Conservation (phyloP, 2,113 vertebrate genomes). For the Crotalus horridus region DNA sequence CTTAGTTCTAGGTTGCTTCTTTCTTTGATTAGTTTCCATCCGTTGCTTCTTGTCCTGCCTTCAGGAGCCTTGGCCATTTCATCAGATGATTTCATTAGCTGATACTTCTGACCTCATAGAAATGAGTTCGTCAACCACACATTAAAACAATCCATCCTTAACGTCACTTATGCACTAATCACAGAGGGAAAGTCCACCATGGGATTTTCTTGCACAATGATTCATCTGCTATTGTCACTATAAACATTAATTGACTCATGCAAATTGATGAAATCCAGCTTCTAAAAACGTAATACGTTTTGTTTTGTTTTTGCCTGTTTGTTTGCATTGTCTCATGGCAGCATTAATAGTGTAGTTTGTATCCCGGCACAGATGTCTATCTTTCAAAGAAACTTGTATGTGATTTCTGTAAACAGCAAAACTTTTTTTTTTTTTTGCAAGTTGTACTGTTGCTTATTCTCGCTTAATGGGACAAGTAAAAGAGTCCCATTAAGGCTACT, state of each 20-base stretch:
- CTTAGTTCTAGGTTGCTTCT: too few species aligned
- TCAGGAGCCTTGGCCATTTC: neutral
- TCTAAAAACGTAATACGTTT: neutral
- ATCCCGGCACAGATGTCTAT: neutral
- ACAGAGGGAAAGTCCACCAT: neutral
- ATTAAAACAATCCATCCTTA: neutral
- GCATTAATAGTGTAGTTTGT: neutral
- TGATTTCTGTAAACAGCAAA: neutral
- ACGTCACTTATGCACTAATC: neutral
- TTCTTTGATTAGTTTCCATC: too few species aligned
- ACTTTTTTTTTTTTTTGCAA: neutral
- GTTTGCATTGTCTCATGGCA: neutral
- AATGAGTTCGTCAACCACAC: too few species aligned
- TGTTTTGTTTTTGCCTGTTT: neutral
- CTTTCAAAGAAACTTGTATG: neutral
- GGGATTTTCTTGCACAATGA: neutral
- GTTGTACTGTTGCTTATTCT: neutral
- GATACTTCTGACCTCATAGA: neutral
- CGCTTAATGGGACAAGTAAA: neutral
- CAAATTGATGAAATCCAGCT: neutral
- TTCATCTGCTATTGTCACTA: neutral
- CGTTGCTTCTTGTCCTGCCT: too few species aligned
- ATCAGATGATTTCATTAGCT: neutral
- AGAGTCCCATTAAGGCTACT: neutral
- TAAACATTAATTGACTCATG: neutral